phyloP scores from a whole-genome alignment of 2,113 vertebrate genomes.

The Dolichotis patagonum region DNA sequence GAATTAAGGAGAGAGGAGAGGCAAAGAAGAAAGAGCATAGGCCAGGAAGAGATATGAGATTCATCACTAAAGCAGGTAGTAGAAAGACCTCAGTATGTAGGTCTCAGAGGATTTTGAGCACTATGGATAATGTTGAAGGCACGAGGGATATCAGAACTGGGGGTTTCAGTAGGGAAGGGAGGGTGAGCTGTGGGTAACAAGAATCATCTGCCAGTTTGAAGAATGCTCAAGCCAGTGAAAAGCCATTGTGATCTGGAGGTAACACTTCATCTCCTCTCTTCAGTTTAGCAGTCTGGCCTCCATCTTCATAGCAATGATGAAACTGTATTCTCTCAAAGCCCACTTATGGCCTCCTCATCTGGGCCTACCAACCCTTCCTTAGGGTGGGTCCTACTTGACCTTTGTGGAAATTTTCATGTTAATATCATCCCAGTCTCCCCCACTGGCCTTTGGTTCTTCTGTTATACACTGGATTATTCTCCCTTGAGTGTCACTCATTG shows the following conservation, averaged over 20 bases:
- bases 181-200: neutral
- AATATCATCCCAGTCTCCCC: neutral
- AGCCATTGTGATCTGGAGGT: neutral
- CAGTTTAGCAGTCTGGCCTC: neutral
- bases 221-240: neutral
- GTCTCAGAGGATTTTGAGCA: neutral
- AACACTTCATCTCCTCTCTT: neutral
- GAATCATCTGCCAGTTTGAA: neutral
- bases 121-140: neutral
- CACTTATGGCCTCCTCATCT: neutral
- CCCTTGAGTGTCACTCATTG: neutral
- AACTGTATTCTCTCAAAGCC: neutral
- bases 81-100: neutral
- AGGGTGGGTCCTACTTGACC: neutral
- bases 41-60: neutral
- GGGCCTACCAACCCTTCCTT: neutral
- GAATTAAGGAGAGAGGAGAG: neutral
- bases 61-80: neutral
- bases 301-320: neutral
- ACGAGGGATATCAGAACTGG: neutral
- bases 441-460: neutral
- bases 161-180: neutral
- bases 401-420: neutral
- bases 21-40: neutral
- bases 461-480: neutral